A percentile compares a stretch with the other conserved stretches of the same genome.
Evolutionary conservation across 2,797 vertebrate genomes (phyloP).

Genomic region (Pipistrellus nathusii): DNA sequence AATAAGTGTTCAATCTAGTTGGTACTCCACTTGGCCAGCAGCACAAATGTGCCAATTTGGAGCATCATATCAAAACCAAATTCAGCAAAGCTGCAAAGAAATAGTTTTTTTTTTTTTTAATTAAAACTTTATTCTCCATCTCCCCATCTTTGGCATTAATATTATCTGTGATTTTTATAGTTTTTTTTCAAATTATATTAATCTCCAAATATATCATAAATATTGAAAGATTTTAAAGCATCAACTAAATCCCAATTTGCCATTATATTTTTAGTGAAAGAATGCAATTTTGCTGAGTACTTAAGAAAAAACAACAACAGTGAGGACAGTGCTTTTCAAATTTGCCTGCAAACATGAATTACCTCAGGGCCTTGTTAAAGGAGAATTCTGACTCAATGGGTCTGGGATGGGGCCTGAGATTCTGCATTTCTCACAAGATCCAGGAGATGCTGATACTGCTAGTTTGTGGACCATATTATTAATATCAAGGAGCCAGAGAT

Average conservation of each 20-base stretch:
- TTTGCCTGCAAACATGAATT: not conserved
- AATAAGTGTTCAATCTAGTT: not conserved
- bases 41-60: not conserved
- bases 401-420: not conserved
- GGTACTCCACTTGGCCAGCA: not conserved
- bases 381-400: not conserved
- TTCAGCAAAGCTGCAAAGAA: not conserved
- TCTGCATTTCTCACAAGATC: not conserved
- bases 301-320: not conserved
- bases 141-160: not conserved
- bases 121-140: not conserved
- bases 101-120: not conserved
- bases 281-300: conserved; percentile 1
- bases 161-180: not conserved
- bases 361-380: not conserved
- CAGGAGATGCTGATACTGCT: not conserved
- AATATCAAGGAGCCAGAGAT: not conserved
- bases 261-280: conserved; percentile 34
- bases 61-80: not conserved
- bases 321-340: not conserved
- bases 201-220: not conserved
- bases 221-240: conserved; percentile 13
- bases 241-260: not conserved
- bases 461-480: not conserved
- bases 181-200: conserved; percentile 32